Evolutionary conservation across 2,888 invertebrate species (phyloP).

Genomic region (Hemaris fuciformis): DNA sequence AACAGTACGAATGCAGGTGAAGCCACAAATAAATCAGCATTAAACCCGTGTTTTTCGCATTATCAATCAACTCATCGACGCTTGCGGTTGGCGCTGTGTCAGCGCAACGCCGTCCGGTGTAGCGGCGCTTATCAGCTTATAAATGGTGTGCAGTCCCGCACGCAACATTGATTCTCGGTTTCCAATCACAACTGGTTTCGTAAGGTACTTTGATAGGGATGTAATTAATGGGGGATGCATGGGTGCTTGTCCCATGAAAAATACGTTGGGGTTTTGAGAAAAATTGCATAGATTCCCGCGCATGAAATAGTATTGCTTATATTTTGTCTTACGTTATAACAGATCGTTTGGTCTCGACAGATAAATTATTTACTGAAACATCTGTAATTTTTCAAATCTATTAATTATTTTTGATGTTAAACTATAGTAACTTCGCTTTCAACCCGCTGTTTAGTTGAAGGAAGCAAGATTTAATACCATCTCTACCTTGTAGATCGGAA

Average conservation of each 20-base stretch:
- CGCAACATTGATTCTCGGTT: slow-evolving; percentile 10
- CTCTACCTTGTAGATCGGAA: too few species aligned
- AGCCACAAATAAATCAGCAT: neutral
- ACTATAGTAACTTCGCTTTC: too few species aligned
- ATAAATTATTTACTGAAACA: too few species aligned
- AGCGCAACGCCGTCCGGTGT: neutral
- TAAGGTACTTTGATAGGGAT: neutral
- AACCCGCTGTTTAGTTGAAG: too few species aligned
- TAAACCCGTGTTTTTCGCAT: neutral
- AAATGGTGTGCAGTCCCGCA: slow-evolving; percentile 6
- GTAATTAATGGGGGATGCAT: neutral
- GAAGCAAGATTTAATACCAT: too few species aligned
- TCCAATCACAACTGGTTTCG: slow-evolving; percentile 8
- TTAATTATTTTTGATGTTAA: too few species aligned
- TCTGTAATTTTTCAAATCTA: too few species aligned
- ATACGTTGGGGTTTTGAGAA: neutral
- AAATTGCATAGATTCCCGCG: neutral
- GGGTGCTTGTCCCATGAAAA: neutral
- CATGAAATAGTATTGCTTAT: neutral
- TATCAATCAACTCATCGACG: slow-evolving; percentile 3
- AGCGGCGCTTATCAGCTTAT: neutral
- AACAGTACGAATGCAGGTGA: neutral
- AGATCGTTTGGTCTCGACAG: too few species aligned
- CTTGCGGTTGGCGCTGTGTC: slow-evolving; percentile 1
- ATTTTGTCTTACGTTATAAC: too few species aligned